These are phyloP conservation scores for Taurulus bubalis DNA, from an alignment of 2,113 vertebrate genomes.

Conservation along the genomic window DNA sequence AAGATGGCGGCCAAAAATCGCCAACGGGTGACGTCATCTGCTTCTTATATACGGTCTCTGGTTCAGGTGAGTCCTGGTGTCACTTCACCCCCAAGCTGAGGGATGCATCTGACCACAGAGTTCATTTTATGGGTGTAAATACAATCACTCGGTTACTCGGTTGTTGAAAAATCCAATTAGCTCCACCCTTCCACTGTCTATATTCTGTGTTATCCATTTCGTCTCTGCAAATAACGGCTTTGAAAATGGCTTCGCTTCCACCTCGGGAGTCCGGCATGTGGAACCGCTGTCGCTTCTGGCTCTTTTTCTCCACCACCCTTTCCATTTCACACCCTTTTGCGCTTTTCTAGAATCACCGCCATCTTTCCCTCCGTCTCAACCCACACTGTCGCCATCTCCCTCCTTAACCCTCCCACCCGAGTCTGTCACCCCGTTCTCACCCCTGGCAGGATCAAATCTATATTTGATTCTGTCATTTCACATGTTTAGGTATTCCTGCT, in stretches of 20 bases:
- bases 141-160: not conserved
- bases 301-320: not conserved
- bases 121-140: not conserved
- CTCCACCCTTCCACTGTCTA: not conserved
- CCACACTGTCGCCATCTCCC: not conserved
- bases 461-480: not conserved
- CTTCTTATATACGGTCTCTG: too few species aligned
- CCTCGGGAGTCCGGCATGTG: not conserved
- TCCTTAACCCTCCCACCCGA: not conserved
- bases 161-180: not conserved
- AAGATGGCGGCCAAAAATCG: too few species aligned
- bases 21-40: too few species aligned
- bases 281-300: not conserved
- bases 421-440: not conserved
- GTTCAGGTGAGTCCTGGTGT: not conserved
- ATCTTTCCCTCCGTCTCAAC: not conserved
- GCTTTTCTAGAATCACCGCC: not conserved
- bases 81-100: not conserved
- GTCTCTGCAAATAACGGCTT: not conserved
- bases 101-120: not conserved
- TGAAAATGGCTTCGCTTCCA: constrained; percentile 5
- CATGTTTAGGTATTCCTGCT: not conserved
- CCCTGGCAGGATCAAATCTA: not conserved
- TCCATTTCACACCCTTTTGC: constrained; percentile 27
- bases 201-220: not conserved